phyloP scores from a whole-genome alignment of 2,113 vertebrate genomes.

The Gallinago jamesoni region DNA sequence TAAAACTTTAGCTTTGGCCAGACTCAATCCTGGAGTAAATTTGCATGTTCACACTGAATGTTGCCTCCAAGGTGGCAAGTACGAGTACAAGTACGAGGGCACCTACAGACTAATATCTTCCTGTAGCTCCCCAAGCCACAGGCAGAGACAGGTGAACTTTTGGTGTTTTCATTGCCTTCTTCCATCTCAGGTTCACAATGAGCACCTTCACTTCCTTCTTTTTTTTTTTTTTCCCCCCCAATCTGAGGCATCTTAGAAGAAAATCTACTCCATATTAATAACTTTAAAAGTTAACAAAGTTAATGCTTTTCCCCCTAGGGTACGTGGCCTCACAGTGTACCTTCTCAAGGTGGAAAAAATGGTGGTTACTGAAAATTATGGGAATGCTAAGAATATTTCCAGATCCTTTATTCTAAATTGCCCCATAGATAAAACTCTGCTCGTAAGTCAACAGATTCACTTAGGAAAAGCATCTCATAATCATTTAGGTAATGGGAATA shows the following conservation, averaged over 20 bases:
- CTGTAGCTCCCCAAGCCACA: neutral
- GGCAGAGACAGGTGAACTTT: neutral
- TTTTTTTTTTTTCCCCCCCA: too few relatives aligned
- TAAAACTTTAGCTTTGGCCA: neutral
- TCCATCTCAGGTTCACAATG: neutral
- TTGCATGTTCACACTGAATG: neutral
- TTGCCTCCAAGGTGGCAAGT: neutral
- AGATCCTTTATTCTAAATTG: neutral
- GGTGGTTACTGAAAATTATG: neutral
- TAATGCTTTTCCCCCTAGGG: neutral
- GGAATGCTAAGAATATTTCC: neutral
- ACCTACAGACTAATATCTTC: neutral
- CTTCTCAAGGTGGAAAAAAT: neutral
- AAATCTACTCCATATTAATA: neutral
- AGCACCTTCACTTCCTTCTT: neutral
- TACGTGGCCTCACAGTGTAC: neutral
- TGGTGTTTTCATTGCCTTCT: neutral
- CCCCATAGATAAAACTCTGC: neutral
- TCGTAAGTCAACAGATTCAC: neutral
- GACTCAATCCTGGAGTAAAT: neutral
- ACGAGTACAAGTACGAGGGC: neutral
- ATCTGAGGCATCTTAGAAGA: neutral
- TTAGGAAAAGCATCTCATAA: neutral
- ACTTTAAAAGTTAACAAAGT: neutral
- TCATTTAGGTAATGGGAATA: neutral